Conservation (phyloP, 37 sponge, comb jelly and placozoan genomes). For the Petrosia ficiformis region DNA sequence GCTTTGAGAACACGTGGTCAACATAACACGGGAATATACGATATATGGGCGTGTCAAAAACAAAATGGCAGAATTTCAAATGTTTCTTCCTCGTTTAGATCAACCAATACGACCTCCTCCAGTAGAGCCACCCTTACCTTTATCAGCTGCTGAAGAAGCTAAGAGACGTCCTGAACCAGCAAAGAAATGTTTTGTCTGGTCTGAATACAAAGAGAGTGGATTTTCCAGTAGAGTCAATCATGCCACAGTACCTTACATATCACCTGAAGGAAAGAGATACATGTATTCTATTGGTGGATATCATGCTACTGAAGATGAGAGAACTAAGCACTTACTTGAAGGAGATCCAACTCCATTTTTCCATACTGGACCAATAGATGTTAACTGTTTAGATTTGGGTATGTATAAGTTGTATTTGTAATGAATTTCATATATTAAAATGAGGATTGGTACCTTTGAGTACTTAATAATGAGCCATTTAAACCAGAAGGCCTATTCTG, state of each 20-base stretch:
- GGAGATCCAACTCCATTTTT: constrained; percentile 31
- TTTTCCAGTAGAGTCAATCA: constrained; percentile 76
- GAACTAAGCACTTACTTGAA: constrained; percentile 15
- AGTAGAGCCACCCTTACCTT: background rate
- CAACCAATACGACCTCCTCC: background rate
- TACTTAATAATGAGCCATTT: no score
- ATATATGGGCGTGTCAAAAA: no score
- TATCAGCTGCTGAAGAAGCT: constrained; percentile 9
- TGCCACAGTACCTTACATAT: constrained; percentile 28
- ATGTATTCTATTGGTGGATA: constrained; percentile 72
- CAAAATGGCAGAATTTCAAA: no score
- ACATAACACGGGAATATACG: no score
- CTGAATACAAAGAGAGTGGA: constrained; percentile 35
- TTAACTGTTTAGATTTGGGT: constrained; percentile 55
- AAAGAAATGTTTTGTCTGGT: constrained; percentile 46
- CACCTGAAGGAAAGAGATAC: constrained; percentile 14
- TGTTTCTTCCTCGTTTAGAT: background rate
- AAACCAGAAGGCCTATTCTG: no score
- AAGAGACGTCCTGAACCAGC: background rate
- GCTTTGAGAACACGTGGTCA: no score
- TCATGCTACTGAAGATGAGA: constrained; percentile 61
- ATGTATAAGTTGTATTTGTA: constrained; percentile 9
- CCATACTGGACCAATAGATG: constrained; percentile 55
- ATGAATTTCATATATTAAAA: no score
- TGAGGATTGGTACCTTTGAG: no score